Base-by-base conservation (phyloP, 2,888 invertebrate genomes). In the Agriopis leucophaearia region DNA sequence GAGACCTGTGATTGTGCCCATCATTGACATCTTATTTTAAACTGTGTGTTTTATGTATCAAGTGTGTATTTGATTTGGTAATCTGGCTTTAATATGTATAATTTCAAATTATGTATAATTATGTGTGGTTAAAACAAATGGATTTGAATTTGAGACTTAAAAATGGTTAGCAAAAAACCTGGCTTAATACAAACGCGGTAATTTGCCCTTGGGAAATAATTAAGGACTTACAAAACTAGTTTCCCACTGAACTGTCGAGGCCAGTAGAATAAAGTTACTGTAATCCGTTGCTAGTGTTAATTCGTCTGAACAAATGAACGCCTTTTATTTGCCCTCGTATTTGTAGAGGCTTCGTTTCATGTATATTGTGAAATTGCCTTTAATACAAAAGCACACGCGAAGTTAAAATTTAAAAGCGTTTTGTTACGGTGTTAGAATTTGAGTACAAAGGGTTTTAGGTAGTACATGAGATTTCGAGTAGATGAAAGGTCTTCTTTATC, bases 321-420 rank as follows among this genome's bases (percentile, higher is more conserved):
- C 52, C 62, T 47, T 42, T 36, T 67, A 52, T 66, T 61, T 60
- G 16, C 16, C 45, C 27, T 38, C 13, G 13, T 50, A 42, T 62
- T 67, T 58, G 48, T 9, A 42, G 13, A 62, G 58, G 61, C 66
- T 18, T 15, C 54, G 35, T 52, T 67, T 62, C 42, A 62, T 58
- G 57, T 66, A 57, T 40, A 45, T 61, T 66, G 56, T 66, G 54
- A 50, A 59, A 62, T 35, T 47, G 50, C 50, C 50, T 59, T 50
- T 48, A 58, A 8, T 16, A 60, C 54, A 40, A 55, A 42, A 35
- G 15, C 44, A 44, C 16, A 15, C 9, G 35, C 42, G 42, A n/a
- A 6, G 55, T 66, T 18, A 56, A 56, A 55, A 55, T 52, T 48
- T 55, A 52, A 51, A 13, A 45, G 15, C 56, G 40, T 64, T 56